Conservation (phyloP, 2,113 vertebrate genomes). For the Trogon melanurus region DNA sequence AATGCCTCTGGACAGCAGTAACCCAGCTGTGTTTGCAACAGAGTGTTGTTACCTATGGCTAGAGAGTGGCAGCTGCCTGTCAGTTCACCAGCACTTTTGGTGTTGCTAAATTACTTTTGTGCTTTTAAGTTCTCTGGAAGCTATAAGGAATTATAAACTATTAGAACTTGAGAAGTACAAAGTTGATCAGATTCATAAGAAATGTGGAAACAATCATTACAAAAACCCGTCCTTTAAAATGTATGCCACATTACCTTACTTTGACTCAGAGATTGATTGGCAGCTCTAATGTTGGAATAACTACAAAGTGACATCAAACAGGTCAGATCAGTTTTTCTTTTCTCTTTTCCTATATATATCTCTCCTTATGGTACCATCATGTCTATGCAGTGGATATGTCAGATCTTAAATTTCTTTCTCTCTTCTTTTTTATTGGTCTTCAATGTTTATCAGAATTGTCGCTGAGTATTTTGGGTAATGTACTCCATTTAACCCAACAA, state of each 20-base stretch:
- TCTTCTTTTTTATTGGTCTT: neutral
- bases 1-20: neutral
- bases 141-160: neutral
- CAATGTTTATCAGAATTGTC: neutral
- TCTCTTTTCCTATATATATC: neutral
- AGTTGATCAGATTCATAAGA: neutral
- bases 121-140: slow-evolving; percentile 28
- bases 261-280: neutral
- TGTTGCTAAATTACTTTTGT: neutral
- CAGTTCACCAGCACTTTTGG: neutral
- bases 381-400: neutral
- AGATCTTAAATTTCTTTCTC: neutral
- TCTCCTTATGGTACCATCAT: neutral
- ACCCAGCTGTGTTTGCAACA: neutral
- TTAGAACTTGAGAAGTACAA: neutral
- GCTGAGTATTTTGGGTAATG: neutral
- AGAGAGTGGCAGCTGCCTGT: fast-evolving
- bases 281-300: neutral
- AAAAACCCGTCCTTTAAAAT: neutral
- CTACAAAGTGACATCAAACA: neutral
- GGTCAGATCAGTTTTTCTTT: neutral
- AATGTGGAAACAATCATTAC: neutral
- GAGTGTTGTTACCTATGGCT: neutral
- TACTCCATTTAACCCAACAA: neutral
- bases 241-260: neutral